Base-by-base conservation (phyloP, 2,113 vertebrate genomes). In the Aviceda subcristata region DNA sequence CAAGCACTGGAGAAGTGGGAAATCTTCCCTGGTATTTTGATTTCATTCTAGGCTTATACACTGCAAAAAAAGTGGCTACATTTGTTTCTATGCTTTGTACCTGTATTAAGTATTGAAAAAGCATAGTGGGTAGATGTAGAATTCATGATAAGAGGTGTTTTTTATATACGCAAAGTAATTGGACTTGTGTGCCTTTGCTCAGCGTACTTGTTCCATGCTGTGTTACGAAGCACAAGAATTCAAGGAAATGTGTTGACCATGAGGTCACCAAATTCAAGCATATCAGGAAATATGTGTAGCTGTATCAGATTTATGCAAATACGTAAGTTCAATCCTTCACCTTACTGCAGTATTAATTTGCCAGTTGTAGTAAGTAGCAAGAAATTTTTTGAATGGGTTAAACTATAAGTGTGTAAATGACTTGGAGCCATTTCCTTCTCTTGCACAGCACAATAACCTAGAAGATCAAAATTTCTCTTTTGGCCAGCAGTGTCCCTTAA, bases 301-400 rank as follows among this genome's bases (percentile, higher is more conserved):
- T 67, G 26, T 84, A 74, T 74, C 88, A 92, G 64, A 75, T 92
- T 94, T 84, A 72, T 8, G 1, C 69, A 86, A 83, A 88, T 68
- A 45, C n/a, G 1, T n/a, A 45, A 69, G 16, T 24, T 41, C 14
- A 60, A 30, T 89, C 30, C 43, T 94, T 93, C 62, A 8, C n/a
- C 34, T 86, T 68, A 39, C 11, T 38, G 30, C 10, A 21, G 4
- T 62, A 46, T 78, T 86, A 63, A 48, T 88, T 95, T 94, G 22
- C 64, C 48, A 68, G 43, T 81, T 91, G 36, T 90, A 86, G 72
- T 88, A 88, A 62, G 29, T 60, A 72, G 63, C 27, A 75, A 56
- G 32, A 78, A 64, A 29, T 23, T 12, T 95, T 84, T 89, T 93
- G 76, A 95, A 96, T 88, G 86, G 64, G 56, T 94, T 96, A 96